These are phyloP conservation scores for Bradysia coprophila DNA, from an alignment of 1,140 invertebrate species.

Conservation along the genomic window DNA sequence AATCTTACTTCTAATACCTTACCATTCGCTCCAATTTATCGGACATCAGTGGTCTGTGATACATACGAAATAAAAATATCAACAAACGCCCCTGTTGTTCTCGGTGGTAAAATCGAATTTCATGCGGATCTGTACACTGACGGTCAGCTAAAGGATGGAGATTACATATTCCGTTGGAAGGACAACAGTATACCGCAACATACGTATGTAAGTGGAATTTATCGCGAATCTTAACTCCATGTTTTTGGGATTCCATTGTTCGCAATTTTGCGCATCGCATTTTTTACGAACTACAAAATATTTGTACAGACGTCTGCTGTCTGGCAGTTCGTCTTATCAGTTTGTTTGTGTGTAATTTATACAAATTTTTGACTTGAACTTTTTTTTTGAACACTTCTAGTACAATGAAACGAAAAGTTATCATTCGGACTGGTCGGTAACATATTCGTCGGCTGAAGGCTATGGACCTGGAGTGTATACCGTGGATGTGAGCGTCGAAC, in stretches of 20 bases:
- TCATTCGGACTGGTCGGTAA: constrained; percentile 31
- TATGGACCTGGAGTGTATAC: constrained; percentile 37
- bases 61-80: neutral
- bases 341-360: neutral
- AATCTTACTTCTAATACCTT: no score
- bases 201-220: neutral
- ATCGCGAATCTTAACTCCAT: no score
- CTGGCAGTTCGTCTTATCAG: neutral
- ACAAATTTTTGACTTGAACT: neutral
- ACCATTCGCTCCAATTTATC: no score
- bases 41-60: no score
- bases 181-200: neutral
- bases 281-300: neutral
- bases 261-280: no score
- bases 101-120: neutral
- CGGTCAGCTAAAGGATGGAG: neutral
- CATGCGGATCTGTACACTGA: neutral
- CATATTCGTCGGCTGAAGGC: constrained; percentile 26
- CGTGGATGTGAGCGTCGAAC: constrained; percentile 35
- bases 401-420: neutral
- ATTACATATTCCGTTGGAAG: neutral
- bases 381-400: neutral
- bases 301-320: neutral
- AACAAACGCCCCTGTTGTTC: neutral
- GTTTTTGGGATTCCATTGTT: no score